Conservation (phyloP, 2,797 vertebrate genomes). For the Helicolenus hilgendorfi region DNA sequence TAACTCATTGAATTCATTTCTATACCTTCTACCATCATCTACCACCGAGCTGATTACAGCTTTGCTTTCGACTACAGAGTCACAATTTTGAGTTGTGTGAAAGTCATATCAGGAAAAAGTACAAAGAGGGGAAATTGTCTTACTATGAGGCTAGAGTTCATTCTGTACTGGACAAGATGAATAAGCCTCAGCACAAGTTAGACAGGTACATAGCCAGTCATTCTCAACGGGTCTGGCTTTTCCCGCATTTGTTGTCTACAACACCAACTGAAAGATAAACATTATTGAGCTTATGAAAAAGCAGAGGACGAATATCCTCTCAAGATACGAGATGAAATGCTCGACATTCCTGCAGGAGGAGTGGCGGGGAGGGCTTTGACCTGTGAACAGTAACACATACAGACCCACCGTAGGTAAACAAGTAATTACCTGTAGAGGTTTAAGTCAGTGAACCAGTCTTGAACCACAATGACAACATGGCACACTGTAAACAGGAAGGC, state of each 20-base stretch:
- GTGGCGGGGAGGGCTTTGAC: not conserved
- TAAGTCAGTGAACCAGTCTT: conserved; percentile 96
- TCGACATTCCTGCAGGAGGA: conserved; percentile 51
- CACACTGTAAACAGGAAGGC: conserved; percentile 97
- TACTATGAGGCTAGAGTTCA: not conserved
- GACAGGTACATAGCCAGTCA: not conserved
- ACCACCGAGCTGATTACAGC: not conserved
- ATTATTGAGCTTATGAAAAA: conserved; percentile 53
- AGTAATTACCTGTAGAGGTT: conserved; percentile 93
- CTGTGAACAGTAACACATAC: not conserved
- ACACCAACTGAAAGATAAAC: conserved; percentile 28
- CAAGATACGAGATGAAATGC: conserved; percentile 44
- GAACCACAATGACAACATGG: conserved; percentile 95
- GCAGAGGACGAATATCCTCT: conserved; percentile 68
- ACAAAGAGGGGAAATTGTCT: not conserved
- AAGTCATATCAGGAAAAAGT: not conserved
- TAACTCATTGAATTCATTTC: not conserved
- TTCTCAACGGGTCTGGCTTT: not conserved
- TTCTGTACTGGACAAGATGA: not conserved
- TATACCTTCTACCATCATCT: not conserved
- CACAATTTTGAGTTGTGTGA: not conserved
- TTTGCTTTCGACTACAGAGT: not conserved
- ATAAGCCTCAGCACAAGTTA: not conserved
- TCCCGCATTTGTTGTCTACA: conserved; percentile 1
- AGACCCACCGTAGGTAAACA: not conserved